A percentile compares a stretch with the other conserved stretches of the same genome.
These are phyloP conservation scores for Caenorhabditis japonica DNA, from an alignment of 2,888 invertebrate genomes.

Conservation along the genomic window DNA sequence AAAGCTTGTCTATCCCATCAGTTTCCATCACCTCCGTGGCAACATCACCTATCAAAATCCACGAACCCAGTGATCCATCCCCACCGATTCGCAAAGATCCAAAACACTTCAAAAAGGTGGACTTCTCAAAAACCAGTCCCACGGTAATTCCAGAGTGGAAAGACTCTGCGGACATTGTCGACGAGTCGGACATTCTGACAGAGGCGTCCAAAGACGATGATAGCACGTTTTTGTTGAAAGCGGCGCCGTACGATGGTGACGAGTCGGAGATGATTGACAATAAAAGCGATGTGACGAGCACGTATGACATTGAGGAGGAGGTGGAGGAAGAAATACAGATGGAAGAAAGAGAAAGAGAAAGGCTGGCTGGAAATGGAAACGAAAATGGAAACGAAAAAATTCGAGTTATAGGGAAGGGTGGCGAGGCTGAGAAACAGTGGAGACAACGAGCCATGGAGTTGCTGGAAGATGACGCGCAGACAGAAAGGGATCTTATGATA, in stretches of 20 bases:
- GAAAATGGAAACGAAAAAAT: conserved; percentile 52
- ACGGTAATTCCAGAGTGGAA: conserved; percentile 57
- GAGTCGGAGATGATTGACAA: conserved; percentile 56
- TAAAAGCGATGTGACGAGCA: conserved; percentile 47
- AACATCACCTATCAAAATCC: conserved; percentile 34
- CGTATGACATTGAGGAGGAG: conserved; percentile 53
- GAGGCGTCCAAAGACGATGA: conserved; percentile 55
- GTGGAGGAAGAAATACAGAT: conserved; percentile 22
- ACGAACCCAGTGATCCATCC: conserved; percentile 42
- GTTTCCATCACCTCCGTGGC: conserved; percentile 26
- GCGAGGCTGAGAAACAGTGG: conserved; percentile 48
- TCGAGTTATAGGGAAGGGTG: conserved; percentile 43
- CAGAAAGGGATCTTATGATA: conserved; percentile 58
- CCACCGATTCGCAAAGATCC: conserved; percentile 11
- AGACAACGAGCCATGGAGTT: conserved; percentile 52
- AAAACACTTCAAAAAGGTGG: conserved; percentile 52
- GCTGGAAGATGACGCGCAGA: conserved; percentile 59
- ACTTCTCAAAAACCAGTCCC: conserved; percentile 47
- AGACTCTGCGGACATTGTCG: conserved; percentile 55
- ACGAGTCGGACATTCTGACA: conserved; percentile 64
- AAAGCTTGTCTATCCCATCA: conserved; percentile 8
- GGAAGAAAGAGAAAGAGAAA: too few relatives aligned
- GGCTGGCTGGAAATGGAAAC: too few relatives aligned
- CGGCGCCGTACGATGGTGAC: conserved; percentile 53
- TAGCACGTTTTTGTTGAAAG: conserved; percentile 34